Percentiles rank a stretch among this genome's conserved stretches.
Evolutionary conservation across 2,113 vertebrate genomes (phyloP).

Genomic region (Pleuronectes platessa): DNA sequence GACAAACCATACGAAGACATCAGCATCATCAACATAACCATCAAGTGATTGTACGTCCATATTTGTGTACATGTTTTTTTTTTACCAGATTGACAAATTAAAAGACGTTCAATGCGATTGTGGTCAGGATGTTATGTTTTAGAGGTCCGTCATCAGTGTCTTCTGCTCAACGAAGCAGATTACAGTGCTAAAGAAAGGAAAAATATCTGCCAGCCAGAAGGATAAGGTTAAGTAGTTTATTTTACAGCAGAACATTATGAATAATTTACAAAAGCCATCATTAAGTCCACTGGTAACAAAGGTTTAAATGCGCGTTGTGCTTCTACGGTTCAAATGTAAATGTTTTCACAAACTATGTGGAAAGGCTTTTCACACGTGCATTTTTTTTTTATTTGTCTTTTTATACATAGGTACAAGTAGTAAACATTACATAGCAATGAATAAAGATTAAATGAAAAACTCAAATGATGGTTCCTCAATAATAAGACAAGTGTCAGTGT

Average conservation of each 20-base stretch:
- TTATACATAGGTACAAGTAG: constrained; percentile 71
- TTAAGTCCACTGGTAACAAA: constrained; percentile 73
- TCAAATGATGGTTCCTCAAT: constrained; percentile 60
- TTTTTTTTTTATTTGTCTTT: constrained; percentile 43
- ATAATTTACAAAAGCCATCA: constrained; percentile 78
- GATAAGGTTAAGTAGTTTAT: constrained; percentile 63
- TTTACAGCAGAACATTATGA: constrained; percentile 77
- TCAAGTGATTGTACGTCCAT: constrained; percentile 83
- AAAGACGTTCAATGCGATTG: constrained; percentile 4
- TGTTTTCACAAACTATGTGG: constrained; percentile 47
- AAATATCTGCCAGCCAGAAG: background rate
- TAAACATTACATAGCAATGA: constrained; percentile 81
- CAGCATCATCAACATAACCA: constrained; percentile 98
- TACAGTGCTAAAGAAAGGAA: background rate
- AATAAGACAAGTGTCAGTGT: constrained; percentile 46
- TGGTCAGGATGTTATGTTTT: background rate
- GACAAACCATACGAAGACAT: constrained; percentile 99
- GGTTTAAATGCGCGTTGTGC: constrained; percentile 66
- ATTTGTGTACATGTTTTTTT: constrained; percentile 34
- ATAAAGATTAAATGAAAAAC: constrained; percentile 60
- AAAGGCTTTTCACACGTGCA: constrained; percentile 68
- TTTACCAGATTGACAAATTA: constrained; percentile 34
- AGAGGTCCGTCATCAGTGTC: background rate
- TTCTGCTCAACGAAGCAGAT: background rate
- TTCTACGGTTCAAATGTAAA: constrained; percentile 56